Evolutionary conservation across 2,113 vertebrate species (phyloP), one percentile per base, ranked within the genome.

Genomic region (Deroptyus accipitrinus): DNA sequence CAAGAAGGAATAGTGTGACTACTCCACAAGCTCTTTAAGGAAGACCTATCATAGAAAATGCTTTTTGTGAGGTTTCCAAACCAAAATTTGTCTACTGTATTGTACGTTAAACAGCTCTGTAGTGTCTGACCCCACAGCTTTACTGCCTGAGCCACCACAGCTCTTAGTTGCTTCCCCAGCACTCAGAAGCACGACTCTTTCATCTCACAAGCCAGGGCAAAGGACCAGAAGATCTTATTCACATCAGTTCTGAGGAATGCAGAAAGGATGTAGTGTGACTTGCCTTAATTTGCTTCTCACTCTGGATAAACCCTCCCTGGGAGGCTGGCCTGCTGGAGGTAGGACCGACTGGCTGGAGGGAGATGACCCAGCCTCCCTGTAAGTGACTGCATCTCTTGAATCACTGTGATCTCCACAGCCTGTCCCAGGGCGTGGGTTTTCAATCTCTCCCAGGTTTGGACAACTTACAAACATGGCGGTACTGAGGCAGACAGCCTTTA

Each of bases 181-280:
- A 2, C 67, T 31, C 67, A 57, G 68, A 48, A 81, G 25, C 76
- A 30, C 0, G 0, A n/a, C 24, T 7, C 19, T 35, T 62, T 13
- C 17, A 49, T 13, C 30, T 16, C 55, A 69, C 54, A 80, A 44
- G 31, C 27, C 23, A 35, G 55, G 49, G 25, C 30, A 41, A 70
- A 66, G 67, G 41, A 63, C 33, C 52, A 20, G 30, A 17, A 17
- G 22, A 31, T 16, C 15, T 35, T 22, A 33, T 33, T 17, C 31
- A 74, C 37, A 79, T 39, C 17, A 80, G 62, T 2, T 17, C 72
- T 54, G 42, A 55, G 22, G 35, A 46, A 79, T 7, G n/a, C 33
- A 63, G 17, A 57, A 55, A 27, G 27, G 42, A 48, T 27, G 35
- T 20, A 76, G 46, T 4, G 13, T 5, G 16, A 51, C 22, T 19